Evolutionary conservation across 2,113 vertebrate genomes (phyloP), one percentile per base, ranked within the genome.

Genomic region (Leptosomus discolor): DNA sequence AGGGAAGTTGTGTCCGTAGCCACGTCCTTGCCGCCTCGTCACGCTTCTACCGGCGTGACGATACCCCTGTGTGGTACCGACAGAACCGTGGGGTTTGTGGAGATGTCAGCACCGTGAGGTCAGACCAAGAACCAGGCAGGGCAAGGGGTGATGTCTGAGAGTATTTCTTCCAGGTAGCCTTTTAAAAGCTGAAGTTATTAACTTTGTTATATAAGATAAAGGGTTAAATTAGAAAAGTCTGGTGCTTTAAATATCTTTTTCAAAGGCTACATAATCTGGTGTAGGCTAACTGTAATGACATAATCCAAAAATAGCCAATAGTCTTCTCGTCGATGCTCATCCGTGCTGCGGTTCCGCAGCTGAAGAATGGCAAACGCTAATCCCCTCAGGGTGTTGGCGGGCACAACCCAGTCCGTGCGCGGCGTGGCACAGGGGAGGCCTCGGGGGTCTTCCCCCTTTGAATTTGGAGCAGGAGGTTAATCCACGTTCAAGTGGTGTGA

Each of bases 181-280:
- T 61, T 50, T 19, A 18, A 76, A 84, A 90, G 16, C 75, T 84
- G 70, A 36, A 48, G 50, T 94, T 91, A 29, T 46, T 70, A 57
- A 53, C 79, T 57, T 69, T 46, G 21, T 95, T 87, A 74, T 24
- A 1, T 57, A 84, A 97, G 83, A n/a, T 12, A 92, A 51, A 95
- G 91, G 75, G 87, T 97, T 97, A 97, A 97, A 86, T 71, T 57
- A 39, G 88, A 87, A n/a, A 64, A 79, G 85, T 93, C 88, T 63
- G 51, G 11, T 32, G 89, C 96, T 96, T 97, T 95, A 97, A 97
- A 97, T 97, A 97, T 29, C 89, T 95, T 90, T 94, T 88, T 91
- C 77, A 92, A 94, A 87, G 93, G 30, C 89, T 94, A 19, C 86
- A 18, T 98, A 98, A 97, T 93, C 97, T 97, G 92, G 21, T 95